Percentiles rank a stretch among this genome's conserved stretches.
phyloP scores from a whole-genome alignment of 2,113 vertebrate genomes.

The Rhombomys opimus region DNA sequence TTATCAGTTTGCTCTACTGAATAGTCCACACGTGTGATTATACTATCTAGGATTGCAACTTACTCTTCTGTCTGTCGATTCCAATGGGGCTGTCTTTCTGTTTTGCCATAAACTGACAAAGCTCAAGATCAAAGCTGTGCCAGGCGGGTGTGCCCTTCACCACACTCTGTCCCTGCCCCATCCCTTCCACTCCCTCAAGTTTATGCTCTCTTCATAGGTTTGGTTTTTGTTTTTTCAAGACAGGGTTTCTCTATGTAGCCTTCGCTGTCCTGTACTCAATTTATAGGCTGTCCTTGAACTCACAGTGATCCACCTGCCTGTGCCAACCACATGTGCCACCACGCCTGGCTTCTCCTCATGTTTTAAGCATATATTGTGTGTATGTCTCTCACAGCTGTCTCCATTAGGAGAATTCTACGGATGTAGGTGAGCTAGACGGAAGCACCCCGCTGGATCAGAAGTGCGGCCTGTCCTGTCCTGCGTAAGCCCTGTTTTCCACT shows the following conservation, averaged over 20 bases:
- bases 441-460: not conserved
- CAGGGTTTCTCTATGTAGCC: no score
- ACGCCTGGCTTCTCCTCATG: not conserved
- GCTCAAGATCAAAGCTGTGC: not conserved
- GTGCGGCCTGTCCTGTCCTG: not conserved
- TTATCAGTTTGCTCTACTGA: not conserved
- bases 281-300: no score
- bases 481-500: not conserved
- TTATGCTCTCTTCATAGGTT: no score
- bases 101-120: not conserved
- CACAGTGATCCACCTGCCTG: no score
- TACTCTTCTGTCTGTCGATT: not conserved
- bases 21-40: not conserved
- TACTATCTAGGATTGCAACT: not conserved
- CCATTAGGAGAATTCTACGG: not conserved
- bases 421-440: not conserved
- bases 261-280: no score
- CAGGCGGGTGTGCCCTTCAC: not conserved
- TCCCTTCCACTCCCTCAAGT: not conserved
- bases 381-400: not conserved
- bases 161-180: not conserved
- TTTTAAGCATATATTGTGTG: not conserved
- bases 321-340: no score
- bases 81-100: not conserved
- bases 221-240: no score